Percentiles rank a stretch among this genome's conserved stretches.
These are phyloP conservation scores for Setipinna tenuifilis DNA, from an alignment of 2,797 vertebrate species.

Conservation along the genomic window DNA sequence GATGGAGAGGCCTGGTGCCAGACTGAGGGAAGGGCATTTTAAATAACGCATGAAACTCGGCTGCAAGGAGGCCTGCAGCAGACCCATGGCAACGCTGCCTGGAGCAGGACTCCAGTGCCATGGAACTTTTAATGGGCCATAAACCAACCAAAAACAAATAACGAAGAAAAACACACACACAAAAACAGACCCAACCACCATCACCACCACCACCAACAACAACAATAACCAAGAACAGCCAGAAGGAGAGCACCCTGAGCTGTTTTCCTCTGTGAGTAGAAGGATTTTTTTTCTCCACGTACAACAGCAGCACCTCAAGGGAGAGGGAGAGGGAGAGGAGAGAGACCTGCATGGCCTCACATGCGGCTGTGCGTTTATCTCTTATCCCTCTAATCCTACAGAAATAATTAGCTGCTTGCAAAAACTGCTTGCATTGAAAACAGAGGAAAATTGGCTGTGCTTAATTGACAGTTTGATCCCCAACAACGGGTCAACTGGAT, in stretches of 20 bases:
- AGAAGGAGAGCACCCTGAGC: not conserved
- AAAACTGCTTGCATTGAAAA: constrained; percentile 28
- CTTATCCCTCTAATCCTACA: not conserved
- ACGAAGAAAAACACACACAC: not conserved
- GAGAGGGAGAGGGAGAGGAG: not conserved
- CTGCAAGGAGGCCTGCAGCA: not conserved
- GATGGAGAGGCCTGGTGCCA: not conserved
- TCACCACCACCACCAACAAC: no score
- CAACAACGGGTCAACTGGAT: constrained; percentile 40
- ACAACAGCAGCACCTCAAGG: not conserved
- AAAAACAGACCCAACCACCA: no score
- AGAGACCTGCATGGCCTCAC: not conserved
- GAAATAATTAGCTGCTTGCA: constrained; percentile 36
- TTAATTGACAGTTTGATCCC: constrained; percentile 43
- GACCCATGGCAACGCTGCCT: not conserved
- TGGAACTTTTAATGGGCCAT: not conserved
- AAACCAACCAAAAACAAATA: not conserved
- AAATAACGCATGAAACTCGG: not conserved
- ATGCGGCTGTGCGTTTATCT: not conserved
- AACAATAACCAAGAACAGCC: not conserved
- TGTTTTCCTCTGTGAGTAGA: not conserved
- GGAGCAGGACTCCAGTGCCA: not conserved
- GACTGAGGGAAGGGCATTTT: not conserved
- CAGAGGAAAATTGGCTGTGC: constrained; percentile 38
- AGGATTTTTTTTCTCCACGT: not conserved